phyloP scores from a whole-genome alignment of 2,888 invertebrate species.

The Scelioninae gen. 1 region DNA sequence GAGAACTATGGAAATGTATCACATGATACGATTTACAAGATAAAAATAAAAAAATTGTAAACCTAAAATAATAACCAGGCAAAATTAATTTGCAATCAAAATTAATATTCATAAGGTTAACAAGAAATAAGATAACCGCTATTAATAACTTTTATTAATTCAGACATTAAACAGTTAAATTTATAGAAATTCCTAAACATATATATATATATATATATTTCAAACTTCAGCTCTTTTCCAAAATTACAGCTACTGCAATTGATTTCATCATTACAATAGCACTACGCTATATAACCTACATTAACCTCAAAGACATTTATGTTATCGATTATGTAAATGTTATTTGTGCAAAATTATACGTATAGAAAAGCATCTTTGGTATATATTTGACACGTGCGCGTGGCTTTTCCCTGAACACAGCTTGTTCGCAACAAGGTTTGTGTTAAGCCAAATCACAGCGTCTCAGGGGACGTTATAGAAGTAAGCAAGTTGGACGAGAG shows the following conservation, averaged over 20 bases:
- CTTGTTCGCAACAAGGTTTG: constrained; percentile 60
- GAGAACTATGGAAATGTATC: background rate
- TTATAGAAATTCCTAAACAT: too few species aligned
- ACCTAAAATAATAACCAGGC: too few species aligned
- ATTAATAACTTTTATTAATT: too few species aligned
- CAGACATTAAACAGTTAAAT: too few species aligned
- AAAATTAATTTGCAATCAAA: too few species aligned
- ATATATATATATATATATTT: too few species aligned
- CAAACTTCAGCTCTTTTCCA: too few species aligned
- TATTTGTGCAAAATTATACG: constrained; percentile 57
- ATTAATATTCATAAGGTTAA: too few species aligned
- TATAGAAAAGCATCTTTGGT: constrained; percentile 39
- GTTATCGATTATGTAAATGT: constrained; percentile 57
- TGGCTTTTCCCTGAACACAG: constrained; percentile 43
- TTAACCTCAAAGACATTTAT: constrained; percentile 1
- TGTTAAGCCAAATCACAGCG: constrained; percentile 58
- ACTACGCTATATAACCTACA: background rate
- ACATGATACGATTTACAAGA: background rate
- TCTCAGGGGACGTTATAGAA: constrained; percentile 46
- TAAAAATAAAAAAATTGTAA: background rate
- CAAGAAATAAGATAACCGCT: too few species aligned
- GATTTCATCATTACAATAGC: constrained; percentile 4
- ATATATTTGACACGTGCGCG: constrained; percentile 51
- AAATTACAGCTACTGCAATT: background rate
- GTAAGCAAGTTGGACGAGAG: constrained; percentile 38